Evolutionary conservation across 2,888 invertebrate genomes (phyloP).

Genomic region (Hypomecis atomaria): DNA sequence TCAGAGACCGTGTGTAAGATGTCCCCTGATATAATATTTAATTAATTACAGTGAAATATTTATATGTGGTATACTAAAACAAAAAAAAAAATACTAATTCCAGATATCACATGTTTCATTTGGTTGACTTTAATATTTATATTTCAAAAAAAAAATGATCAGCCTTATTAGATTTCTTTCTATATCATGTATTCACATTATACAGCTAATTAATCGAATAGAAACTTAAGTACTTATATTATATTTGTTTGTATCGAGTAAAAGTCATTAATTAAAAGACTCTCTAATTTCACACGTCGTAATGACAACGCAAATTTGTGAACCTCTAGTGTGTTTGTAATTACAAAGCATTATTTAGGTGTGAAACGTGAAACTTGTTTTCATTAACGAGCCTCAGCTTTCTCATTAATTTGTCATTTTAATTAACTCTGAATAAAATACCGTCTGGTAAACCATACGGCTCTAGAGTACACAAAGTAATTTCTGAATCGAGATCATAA

Average conservation of each 20-base stretch:
- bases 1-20: no score
- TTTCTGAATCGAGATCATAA: constrained; percentile 62
- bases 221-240: constrained; percentile 51
- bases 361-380: constrained; percentile 67
- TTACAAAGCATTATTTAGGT: constrained; percentile 68
- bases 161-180: no score
- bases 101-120: no score
- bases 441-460: constrained; percentile 32
- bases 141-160: no score
- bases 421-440: constrained; percentile 63
- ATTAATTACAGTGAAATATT: no score
- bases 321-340: constrained; percentile 64
- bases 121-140: no score
- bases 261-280: constrained; percentile 77
- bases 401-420: constrained; percentile 72
- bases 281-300: constrained; percentile 70
- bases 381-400: constrained; percentile 65
- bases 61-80: no score
- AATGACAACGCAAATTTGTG: constrained; percentile 76
- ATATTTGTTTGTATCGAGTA: constrained; percentile 54
- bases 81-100: no score
- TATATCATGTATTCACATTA: constrained; percentile 21
- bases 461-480: constrained; percentile 50
- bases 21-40: no score
- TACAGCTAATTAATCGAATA: constrained; percentile 45